Percentiles rank a stretch among this genome's conserved stretches.
Conservation (phyloP, 37 sponge, comb jelly and placozoan species). For the Trichoplax adhaerens region DNA sequence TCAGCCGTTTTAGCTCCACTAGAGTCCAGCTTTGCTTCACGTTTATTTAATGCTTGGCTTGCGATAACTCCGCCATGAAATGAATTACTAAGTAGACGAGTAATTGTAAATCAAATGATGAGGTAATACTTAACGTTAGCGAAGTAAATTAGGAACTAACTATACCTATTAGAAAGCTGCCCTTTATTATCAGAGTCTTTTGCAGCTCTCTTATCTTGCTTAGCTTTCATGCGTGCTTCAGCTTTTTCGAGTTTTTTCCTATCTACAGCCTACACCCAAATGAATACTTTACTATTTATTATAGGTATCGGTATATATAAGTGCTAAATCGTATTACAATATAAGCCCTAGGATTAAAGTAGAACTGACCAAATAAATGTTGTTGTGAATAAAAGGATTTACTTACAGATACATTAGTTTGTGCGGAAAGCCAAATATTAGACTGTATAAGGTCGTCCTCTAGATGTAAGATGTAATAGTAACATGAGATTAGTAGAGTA, state of each 20-base stretch:
- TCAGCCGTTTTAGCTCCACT: slow-evolving; percentile 11
- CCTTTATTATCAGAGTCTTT: slow-evolving; percentile 14
- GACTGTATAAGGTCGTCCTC: no score
- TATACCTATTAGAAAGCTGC: background rate
- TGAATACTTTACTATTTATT: no score
- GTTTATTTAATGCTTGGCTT: slow-evolving; percentile 21
- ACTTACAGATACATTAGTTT: slow-evolving; percentile 16
- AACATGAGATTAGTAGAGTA: no score
- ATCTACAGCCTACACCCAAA: slow-evolving; percentile 27
- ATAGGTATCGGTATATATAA: no score
- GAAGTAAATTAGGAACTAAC: background rate
- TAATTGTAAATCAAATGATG: background rate
- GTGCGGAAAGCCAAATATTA: slow-evolving; percentile 12
- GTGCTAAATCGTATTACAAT: no score
- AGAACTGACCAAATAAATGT: no score
- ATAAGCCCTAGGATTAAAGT: no score
- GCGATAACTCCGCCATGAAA: background rate
- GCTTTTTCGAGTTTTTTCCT: slow-evolving; percentile 65
- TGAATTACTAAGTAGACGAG: no score
- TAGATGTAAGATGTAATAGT: no score
- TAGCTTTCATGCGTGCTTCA: slow-evolving; percentile 53
- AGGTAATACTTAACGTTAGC: slow-evolving; percentile 1
- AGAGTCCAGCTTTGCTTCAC: no score
- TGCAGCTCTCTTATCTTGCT: slow-evolving; percentile 46
- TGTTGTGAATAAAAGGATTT: background rate